Percentiles rank a stretch among this genome's conserved stretches.
Conservation (phyloP, 1,140 invertebrate species). For the Dendroctonus ponderosae region DNA sequence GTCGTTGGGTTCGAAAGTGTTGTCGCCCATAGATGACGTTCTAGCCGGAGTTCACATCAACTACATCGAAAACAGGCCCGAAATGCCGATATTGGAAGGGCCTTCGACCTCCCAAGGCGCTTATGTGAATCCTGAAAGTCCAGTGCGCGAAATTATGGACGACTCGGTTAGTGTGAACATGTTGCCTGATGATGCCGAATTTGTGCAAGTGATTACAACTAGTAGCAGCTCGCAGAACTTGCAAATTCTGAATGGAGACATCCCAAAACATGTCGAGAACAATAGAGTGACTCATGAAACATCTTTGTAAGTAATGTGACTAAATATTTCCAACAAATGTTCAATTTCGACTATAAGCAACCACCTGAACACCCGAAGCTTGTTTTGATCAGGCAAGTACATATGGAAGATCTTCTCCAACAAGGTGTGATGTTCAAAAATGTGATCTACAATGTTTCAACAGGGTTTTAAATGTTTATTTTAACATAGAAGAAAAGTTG, state of each 20-base stretch:
- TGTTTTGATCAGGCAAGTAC: no score
- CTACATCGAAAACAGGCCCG: conserved; percentile 44
- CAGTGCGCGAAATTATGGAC: not conserved
- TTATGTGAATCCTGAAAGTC: conserved; percentile 18
- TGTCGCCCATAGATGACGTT: conserved; percentile 36
- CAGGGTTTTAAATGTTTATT: not conserved
- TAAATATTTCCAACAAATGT: no score
- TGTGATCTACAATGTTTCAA: not conserved
- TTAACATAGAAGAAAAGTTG: not conserved
- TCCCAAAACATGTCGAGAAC: not conserved
- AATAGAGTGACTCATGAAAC: conserved; percentile 30
- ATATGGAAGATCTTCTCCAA: no score
- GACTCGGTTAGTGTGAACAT: conserved; percentile 7
- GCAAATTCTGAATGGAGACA: conserved; percentile 5
- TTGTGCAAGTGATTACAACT: not conserved
- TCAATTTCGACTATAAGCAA: no score
- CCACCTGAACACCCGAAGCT: no score
- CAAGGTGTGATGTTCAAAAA: no score
- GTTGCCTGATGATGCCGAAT: conserved; percentile 2
- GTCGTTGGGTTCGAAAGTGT: conserved; percentile 40
- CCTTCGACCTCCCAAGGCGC: conserved; percentile 34
- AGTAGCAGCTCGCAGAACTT: conserved; percentile 11
- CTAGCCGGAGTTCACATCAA: conserved; percentile 46
- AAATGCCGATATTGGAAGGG: conserved; percentile 28
- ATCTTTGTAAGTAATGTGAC: conserved; percentile 20